Evolutionary conservation across 2,113 vertebrate genomes (phyloP).

Genomic region (Gobius niger): DNA sequence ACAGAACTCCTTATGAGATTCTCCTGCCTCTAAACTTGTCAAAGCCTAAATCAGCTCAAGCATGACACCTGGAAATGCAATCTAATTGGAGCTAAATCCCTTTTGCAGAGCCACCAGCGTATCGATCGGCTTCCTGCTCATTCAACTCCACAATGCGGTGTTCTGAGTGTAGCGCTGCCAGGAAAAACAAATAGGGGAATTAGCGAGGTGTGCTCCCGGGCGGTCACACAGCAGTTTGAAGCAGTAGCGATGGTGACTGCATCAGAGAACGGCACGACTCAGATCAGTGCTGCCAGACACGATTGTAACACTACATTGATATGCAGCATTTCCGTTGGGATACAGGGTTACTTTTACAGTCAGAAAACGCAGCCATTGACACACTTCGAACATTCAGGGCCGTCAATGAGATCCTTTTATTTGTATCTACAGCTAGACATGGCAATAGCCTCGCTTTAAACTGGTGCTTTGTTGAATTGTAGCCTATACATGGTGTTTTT

Average conservation of each 20-base stretch:
- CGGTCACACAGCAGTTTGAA: slow-evolving; percentile 25
- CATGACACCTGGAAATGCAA: slow-evolving; percentile 61
- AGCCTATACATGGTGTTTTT: slow-evolving; percentile 17
- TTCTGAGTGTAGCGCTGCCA: slow-evolving; percentile 54
- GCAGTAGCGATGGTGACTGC: slow-evolving; percentile 27
- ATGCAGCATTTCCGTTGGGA: slow-evolving; percentile 47
- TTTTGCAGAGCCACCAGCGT: slow-evolving; percentile 31
- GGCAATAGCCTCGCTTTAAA: slow-evolving; percentile 14
- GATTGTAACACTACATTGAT: slow-evolving; percentile 40
- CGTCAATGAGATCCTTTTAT: slow-evolving; percentile 42
- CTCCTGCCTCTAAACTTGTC: slow-evolving; percentile 29
- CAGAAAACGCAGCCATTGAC: slow-evolving; percentile 41
- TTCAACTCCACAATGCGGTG: slow-evolving; percentile 25
- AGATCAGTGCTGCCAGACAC: slow-evolving; percentile 39
- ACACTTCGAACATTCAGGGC: slow-evolving; percentile 11
- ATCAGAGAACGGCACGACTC: slow-evolving; percentile 30
- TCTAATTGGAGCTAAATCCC: slow-evolving; percentile 57
- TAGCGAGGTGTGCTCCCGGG: slow-evolving; percentile 36
- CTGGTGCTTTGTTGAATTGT: slow-evolving; percentile 17
- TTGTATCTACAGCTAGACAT: slow-evolving; percentile 14
- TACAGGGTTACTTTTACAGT: slow-evolving; percentile 42
- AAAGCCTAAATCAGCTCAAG: slow-evolving; percentile 57
- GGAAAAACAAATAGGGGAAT: slow-evolving; percentile 61
- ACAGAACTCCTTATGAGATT: slow-evolving; percentile 32
- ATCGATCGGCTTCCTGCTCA: slow-evolving; percentile 48